phyloP scores from a whole-genome alignment of 53 echinoderm and acorn worm genomes.

The Crossaster papposus region DNA sequence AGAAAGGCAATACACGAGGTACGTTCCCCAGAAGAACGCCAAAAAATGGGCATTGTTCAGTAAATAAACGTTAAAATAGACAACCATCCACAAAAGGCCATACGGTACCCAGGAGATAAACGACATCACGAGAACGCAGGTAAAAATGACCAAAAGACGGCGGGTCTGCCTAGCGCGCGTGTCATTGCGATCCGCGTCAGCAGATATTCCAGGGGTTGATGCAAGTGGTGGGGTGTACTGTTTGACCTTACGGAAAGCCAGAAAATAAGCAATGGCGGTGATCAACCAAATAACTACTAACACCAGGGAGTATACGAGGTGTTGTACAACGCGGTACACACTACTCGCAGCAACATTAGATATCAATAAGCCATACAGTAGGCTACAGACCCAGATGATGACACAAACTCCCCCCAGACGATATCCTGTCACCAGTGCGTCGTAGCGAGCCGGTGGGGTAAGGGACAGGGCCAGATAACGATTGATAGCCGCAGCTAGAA shows the following conservation, averaged over 20 bases:
- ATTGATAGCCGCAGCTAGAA: background rate
- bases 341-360: background rate
- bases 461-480: constrained; percentile 1
- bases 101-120: background rate
- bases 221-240: constrained; percentile 11
- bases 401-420: background rate
- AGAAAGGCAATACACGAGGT: background rate
- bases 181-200: too few species aligned
- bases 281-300: background rate
- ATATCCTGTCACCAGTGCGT: background rate
- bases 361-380: background rate
- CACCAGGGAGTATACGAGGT: background rate
- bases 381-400: background rate
- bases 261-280: background rate
- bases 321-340: too few species aligned
- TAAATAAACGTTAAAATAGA: background rate
- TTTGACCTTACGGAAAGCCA: constrained; percentile 1
- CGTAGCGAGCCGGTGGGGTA: background rate
- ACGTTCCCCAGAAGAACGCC: background rate
- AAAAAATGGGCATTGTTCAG: background rate
- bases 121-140: background rate
- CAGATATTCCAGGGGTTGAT: background rate
- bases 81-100: background rate
- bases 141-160: background rate
- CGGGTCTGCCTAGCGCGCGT: background rate